Conservation (phyloP, 1,140 invertebrate species). For the Drosophila parabipectinata region DNA sequence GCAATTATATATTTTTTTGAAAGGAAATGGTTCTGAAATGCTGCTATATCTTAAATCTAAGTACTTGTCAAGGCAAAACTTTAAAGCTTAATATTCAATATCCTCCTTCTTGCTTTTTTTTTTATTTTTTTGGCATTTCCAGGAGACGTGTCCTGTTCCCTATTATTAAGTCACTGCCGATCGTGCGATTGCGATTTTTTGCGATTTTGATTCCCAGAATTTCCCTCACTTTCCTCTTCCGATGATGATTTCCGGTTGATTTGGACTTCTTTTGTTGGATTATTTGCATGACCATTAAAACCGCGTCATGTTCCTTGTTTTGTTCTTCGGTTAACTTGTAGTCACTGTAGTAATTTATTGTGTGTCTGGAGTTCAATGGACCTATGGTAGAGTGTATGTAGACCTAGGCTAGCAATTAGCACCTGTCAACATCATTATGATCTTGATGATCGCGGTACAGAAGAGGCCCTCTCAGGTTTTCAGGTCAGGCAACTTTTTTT, state of each 20-base stretch:
- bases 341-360: constrained; percentile 13
- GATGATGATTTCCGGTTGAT: constrained; percentile 35
- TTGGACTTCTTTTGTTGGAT: constrained; percentile 28
- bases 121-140: constrained; percentile 9
- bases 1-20: constrained; percentile 43
- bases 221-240: background rate
- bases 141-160: constrained; percentile 33
- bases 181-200: constrained; percentile 34
- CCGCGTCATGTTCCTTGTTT: constrained; percentile 16
- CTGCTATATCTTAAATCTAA: no score
- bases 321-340: constrained; percentile 14
- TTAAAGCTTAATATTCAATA: no score
- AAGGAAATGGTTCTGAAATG: no score
- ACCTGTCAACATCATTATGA: constrained; percentile 58
- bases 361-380: constrained; percentile 53
- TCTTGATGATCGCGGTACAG: constrained; percentile 12
- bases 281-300: constrained; percentile 34
- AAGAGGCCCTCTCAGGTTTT: background rate
- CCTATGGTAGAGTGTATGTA: constrained; percentile 2
- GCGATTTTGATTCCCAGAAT: constrained; percentile 22
- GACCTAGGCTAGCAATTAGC: constrained; percentile 61
- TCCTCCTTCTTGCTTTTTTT: background rate
- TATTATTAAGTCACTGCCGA: constrained; percentile 31
- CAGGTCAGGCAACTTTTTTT: constrained; percentile 45
- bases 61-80: no score